A percentile compares a stretch with the other conserved stretches of the same genome.
Evolutionary conservation across 2,888 invertebrate genomes (phyloP).

Genomic region (Cantharis flavilabris): DNA sequence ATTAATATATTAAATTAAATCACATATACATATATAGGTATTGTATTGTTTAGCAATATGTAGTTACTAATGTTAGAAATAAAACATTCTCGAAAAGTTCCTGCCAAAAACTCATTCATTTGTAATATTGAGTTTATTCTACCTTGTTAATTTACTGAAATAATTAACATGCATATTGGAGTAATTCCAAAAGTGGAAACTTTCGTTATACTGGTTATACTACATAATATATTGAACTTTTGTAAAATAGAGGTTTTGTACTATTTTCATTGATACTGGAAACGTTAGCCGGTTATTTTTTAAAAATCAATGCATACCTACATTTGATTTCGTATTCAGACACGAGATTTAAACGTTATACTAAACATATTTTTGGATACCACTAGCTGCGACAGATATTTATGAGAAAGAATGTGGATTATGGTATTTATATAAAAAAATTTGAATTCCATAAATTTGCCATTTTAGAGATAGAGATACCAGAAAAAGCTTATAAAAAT

Average conservation of each 20-base stretch:
- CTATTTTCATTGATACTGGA: neutral
- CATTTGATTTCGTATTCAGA: neutral
- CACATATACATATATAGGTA: too few relatives aligned
- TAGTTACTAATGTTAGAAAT: too few relatives aligned
- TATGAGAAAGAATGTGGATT: neutral
- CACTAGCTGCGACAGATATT: neutral
- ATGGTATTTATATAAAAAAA: neutral
- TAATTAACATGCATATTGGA: neutral
- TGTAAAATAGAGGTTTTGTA: neutral
- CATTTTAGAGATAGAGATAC: too few relatives aligned
- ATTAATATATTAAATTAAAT: too few relatives aligned
- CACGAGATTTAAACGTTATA: neutral
- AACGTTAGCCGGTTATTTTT: neutral
- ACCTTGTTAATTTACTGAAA: neutral
- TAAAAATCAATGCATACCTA: neutral
- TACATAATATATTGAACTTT: neutral
- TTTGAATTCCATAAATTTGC: neutral
- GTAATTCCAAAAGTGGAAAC: neutral
- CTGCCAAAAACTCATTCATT: neutral
- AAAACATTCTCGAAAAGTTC: neutral
- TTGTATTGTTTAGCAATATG: too few relatives aligned
- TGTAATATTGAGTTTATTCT: neutral
- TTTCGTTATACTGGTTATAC: neutral
- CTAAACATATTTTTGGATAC: neutral
- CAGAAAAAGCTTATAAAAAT: too few relatives aligned